Evolutionary conservation across 2,797 vertebrate genomes (phyloP).

Genomic region (Potorous gilbertii): DNA sequence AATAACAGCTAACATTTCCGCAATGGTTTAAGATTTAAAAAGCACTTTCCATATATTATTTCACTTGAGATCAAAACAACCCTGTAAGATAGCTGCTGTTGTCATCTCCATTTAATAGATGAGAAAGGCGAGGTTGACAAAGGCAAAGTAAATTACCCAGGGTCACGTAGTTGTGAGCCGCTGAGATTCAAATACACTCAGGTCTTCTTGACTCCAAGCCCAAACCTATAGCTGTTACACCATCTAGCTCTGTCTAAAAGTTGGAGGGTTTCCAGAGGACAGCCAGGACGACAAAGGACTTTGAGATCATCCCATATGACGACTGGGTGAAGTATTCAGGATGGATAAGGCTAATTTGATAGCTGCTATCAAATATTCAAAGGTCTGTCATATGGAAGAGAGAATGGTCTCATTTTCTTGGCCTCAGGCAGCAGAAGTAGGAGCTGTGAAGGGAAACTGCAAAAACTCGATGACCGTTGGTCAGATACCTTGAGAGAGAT

Average conservation of each 20-base stretch:
- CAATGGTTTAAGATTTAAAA: background rate
- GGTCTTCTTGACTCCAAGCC: background rate
- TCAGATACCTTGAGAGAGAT: background rate
- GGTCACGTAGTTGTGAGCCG: background rate
- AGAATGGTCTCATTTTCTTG: background rate
- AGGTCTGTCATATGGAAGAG: background rate
- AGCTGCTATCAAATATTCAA: background rate
- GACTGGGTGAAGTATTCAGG: background rate
- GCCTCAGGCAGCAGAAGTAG: background rate
- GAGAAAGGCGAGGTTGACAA: background rate
- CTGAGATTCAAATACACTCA: background rate
- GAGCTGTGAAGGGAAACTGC: background rate
- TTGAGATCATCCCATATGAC: background rate
- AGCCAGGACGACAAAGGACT: background rate
- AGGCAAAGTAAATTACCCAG: background rate
- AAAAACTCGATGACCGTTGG: background rate
- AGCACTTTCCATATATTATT: background rate
- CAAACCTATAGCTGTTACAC: background rate
- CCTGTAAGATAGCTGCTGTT: background rate
- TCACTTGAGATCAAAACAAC: background rate
- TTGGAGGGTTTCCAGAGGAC: background rate
- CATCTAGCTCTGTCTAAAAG: background rate
- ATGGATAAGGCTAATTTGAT: background rate
- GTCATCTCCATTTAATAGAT: background rate
- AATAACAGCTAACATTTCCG: background rate